Evolutionary conservation across 1,140 invertebrate genomes (phyloP).

Genomic region (Brachionus koreanus): DNA sequence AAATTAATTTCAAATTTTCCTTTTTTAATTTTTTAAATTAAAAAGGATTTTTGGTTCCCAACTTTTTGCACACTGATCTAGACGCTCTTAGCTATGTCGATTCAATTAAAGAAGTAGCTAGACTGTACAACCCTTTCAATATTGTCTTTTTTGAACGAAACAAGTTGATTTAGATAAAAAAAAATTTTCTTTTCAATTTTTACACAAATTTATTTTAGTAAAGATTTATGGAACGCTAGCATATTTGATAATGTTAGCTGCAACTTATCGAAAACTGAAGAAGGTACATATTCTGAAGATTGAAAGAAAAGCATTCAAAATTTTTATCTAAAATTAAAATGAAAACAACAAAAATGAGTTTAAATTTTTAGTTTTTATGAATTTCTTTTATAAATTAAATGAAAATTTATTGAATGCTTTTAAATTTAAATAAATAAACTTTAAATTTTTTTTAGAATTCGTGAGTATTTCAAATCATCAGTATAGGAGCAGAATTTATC

Average conservation of each 20-base stretch:
- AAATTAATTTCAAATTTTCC: not conserved
- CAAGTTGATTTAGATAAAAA: not conserved
- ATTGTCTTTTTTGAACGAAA: slow-evolving; percentile 36
- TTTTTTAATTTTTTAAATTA: not conserved
- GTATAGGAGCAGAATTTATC: not conserved
- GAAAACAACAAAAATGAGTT: not conserved
- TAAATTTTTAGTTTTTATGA: not conserved
- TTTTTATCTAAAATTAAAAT: not conserved
- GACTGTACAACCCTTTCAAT: slow-evolving; percentile 28
- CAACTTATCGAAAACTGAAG: not conserved
- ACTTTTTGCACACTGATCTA: slow-evolving; percentile 9
- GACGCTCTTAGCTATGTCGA: not conserved
- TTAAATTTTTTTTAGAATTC: not conserved
- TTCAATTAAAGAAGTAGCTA: slow-evolving; percentile 2
- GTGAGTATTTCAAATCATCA: slow-evolving; percentile 33
- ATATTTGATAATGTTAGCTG: slow-evolving; percentile 11
- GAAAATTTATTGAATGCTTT: not conserved
- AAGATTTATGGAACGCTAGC: not conserved
- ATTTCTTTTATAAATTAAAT: not conserved
- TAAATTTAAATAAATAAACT: not conserved
- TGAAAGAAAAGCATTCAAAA: not conserved
- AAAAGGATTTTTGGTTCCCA: slow-evolving; percentile 39
- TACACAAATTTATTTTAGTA: not conserved
- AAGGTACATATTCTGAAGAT: not conserved
- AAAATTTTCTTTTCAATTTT: not conserved